Evolutionary conservation across 1,140 invertebrate species (phyloP), one percentile per base, ranked within the genome.

Genomic region (Saccostrea cuccullata): DNA sequence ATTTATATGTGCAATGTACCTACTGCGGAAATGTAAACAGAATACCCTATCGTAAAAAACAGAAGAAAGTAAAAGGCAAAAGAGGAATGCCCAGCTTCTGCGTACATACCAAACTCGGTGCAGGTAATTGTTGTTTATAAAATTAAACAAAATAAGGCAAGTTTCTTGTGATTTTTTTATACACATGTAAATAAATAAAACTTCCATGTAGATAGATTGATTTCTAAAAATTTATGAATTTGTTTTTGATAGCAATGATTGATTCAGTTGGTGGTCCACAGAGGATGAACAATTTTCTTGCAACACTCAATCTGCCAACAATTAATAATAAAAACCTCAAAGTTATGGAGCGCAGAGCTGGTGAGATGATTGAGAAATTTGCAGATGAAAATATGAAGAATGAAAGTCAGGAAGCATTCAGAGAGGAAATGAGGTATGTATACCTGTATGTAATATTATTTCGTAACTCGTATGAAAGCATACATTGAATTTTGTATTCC

Each of bases 31-130:
- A 36, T 30, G 26, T 82, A 30, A 82, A 82, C 40, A 30, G 73
- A 40, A 30, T 82, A 82, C 73, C 73, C 15, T 82, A 82, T 47
- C 23, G 73, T 0, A 82, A 82, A 82, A 47, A 36, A 36, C 20
- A 82, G 26, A 30, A 47, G 40, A 47, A 82, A 23, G 73, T 36
- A 17, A 64, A 17, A 64, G 73, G 73, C 26, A n/a, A 82, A 23
- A 82, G 73, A 47, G 85, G 60, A 36, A 86, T 86, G 85, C 85
- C 56, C 1, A 64, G 58, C 60, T 86, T 86, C 36, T 30, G n/a
- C 30, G 40, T 86, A 26, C 67, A 86, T 70, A 86, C 85, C 9
- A 86, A 86, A 67, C 84, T 85, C 26, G 85, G 85, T 40, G 40
- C 85, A 67, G 85, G 85, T 86, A 86, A 15, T 30, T 82, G 20